phyloP scores from a whole-genome alignment of 2,113 vertebrate species.

The Hippocampus comes region DNA sequence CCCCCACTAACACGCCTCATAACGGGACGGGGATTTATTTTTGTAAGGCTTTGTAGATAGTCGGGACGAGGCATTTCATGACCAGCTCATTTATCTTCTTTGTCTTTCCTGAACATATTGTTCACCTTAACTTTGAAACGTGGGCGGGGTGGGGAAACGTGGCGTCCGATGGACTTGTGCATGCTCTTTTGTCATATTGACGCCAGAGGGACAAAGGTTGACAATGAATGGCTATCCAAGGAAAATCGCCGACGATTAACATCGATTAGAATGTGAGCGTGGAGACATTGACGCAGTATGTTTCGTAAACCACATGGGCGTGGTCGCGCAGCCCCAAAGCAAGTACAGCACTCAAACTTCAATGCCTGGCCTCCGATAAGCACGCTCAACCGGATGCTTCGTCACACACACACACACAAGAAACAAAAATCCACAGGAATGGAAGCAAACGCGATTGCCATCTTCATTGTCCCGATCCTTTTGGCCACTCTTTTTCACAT shows the following conservation, averaged over 20 bases:
- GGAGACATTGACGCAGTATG: too few species aligned
- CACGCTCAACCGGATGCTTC: too few species aligned
- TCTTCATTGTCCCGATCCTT: too few species aligned
- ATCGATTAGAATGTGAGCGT: too few species aligned
- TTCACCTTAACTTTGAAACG: conserved; percentile 60
- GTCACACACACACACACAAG: too few species aligned
- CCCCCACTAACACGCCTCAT: conserved; percentile 11
- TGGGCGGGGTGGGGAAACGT: conserved; percentile 18
- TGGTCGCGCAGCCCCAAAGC: too few species aligned
- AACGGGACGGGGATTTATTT: conserved; percentile 14
- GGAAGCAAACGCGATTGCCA: too few species aligned
- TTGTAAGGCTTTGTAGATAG: background rate
- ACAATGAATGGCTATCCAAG: background rate
- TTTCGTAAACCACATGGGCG: too few species aligned
- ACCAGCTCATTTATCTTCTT: conserved; percentile 23
- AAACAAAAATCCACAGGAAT: too few species aligned
- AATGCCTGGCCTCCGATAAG: too few species aligned
- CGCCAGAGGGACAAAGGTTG: background rate
- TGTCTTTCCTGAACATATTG: conserved; percentile 70
- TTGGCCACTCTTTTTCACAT: too few species aligned
- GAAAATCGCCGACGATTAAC: background rate
- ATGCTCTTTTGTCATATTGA: conserved; percentile 26
- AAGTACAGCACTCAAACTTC: too few species aligned
- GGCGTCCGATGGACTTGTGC: conserved; percentile 55
- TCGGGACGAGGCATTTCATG: conserved; percentile 24